Evolutionary conservation across 2,888 invertebrate species (phyloP).

Genomic region (Zaprionus obscuricornis): DNA sequence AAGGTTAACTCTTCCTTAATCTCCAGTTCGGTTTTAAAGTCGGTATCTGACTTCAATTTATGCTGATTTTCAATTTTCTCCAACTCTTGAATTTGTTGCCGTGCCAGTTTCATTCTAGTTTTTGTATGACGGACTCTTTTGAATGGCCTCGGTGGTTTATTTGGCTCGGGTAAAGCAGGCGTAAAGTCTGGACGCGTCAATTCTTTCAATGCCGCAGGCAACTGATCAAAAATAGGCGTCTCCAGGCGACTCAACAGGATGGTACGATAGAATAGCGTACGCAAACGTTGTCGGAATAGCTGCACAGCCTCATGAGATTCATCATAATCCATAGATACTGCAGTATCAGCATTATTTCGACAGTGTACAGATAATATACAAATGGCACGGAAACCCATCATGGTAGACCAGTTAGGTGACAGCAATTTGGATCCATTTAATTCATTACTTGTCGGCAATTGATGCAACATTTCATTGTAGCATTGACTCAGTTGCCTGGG

Average conservation of each 20-base stretch:
- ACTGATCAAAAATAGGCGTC: constrained; percentile 86
- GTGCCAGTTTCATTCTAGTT: too few species aligned
- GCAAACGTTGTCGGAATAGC: constrained; percentile 73
- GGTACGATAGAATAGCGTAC: constrained; percentile 73
- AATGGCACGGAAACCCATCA: constrained; percentile 78
- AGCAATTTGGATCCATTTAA: constrained; percentile 27
- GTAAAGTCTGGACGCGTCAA: constrained; percentile 28
- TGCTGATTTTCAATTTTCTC: neutral
- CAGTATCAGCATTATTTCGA: constrained; percentile 26
- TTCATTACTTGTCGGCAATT: constrained; percentile 9
- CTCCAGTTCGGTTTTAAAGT: neutral
- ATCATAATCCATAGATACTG: constrained; percentile 2
- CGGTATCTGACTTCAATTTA: neutral
- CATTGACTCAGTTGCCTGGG: constrained; percentile 11
- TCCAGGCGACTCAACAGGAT: constrained; percentile 75
- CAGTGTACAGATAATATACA: constrained; percentile 65
- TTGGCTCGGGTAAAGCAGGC: too few species aligned
- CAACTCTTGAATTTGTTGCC: constrained; percentile 15
- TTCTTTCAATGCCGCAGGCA: constrained; percentile 83
- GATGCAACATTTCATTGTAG: constrained; percentile 36
- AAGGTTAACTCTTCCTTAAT: constrained; percentile 12
- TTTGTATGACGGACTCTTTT: too few species aligned
- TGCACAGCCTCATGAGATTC: constrained; percentile 48
- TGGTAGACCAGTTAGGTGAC: constrained; percentile 78
- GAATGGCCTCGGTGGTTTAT: too few species aligned